phyloP scores from a whole-genome alignment of 2,797 vertebrate genomes.

The Intellagama lesueurii region DNA sequence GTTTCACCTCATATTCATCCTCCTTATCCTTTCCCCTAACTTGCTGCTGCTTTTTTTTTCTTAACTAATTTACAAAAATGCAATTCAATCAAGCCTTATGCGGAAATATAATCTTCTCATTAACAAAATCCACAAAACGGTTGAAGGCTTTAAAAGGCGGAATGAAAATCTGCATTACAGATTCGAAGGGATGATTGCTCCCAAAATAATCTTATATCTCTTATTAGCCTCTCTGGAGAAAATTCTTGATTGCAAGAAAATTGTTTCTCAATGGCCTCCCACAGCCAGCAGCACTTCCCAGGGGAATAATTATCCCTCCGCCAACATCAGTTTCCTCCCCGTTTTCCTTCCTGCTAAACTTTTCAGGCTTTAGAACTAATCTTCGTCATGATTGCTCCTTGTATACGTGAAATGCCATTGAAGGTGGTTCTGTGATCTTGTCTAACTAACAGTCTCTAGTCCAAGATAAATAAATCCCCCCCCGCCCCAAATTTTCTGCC shows the following conservation, averaged over 20 bases:
- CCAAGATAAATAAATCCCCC: neutral
- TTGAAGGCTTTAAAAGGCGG: slow-evolving; percentile 17
- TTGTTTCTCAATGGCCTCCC: slow-evolving; percentile 35
- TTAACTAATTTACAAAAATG: neutral
- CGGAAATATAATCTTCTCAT: slow-evolving; percentile 43
- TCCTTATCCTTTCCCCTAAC: neutral
- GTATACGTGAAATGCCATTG: neutral
- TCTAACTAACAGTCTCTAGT: too few species aligned
- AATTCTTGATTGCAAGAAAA: slow-evolving; percentile 40
- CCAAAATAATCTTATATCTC: slow-evolving; percentile 35
- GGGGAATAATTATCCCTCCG: slow-evolving; percentile 34
- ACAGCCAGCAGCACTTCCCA: slow-evolving; percentile 14
- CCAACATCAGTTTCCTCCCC: neutral
- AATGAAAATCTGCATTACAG: slow-evolving; percentile 23
- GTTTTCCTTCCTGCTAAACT: neutral
- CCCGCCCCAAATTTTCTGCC: neutral
- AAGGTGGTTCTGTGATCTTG: neutral
- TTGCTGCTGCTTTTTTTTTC: neutral
- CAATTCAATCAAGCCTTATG: slow-evolving; percentile 22
- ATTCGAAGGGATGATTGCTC: slow-evolving; percentile 37
- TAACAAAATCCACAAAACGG: slow-evolving; percentile 23
- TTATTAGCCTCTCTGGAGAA: slow-evolving; percentile 33
- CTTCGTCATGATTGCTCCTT: neutral
- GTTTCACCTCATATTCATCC: neutral
- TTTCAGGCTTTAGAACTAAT: neutral